Conservation (phyloP, 2,888 invertebrate genomes). For the Lochmaea crataegi region DNA sequence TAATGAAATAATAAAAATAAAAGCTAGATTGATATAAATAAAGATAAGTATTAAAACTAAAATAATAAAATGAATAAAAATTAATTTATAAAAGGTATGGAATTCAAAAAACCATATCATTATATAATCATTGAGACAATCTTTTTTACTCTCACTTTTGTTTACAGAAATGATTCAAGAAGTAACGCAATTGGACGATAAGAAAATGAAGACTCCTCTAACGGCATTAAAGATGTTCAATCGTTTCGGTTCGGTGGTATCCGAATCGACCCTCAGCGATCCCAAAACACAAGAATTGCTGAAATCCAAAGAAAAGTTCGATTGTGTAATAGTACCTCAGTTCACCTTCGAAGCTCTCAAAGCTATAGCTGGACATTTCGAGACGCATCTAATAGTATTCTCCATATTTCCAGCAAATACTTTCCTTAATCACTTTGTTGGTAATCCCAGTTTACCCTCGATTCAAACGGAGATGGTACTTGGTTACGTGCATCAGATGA, state of each 20-base stretch:
- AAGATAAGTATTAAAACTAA: too few relatives aligned
- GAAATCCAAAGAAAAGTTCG: constrained; percentile 60
- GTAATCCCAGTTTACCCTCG: constrained; percentile 64
- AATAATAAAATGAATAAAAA: too few relatives aligned
- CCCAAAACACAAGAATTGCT: constrained; percentile 55
- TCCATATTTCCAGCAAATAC: constrained; percentile 65
- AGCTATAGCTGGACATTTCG: constrained; percentile 61
- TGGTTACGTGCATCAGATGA: constrained; percentile 63
- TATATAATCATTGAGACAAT: too few relatives aligned
- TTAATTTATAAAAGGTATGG: too few relatives aligned
- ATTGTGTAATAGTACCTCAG: constrained; percentile 64
- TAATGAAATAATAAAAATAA: too few relatives aligned
- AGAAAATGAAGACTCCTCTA: background rate
- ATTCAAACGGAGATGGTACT: constrained; percentile 66
- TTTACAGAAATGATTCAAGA: background rate
- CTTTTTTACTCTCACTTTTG: background rate
- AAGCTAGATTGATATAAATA: too few relatives aligned
- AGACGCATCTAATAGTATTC: constrained; percentile 60
- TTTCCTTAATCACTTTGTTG: constrained; percentile 66
- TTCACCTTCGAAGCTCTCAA: constrained; percentile 66
- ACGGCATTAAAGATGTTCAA: background rate
- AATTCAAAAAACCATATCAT: too few relatives aligned
- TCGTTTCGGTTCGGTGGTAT: constrained; percentile 36
- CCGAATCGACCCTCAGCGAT: constrained; percentile 53
- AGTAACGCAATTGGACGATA: background rate